Evolutionary conservation across 2,797 vertebrate species (phyloP).

Genomic region (Bradypodion pumilum): DNA sequence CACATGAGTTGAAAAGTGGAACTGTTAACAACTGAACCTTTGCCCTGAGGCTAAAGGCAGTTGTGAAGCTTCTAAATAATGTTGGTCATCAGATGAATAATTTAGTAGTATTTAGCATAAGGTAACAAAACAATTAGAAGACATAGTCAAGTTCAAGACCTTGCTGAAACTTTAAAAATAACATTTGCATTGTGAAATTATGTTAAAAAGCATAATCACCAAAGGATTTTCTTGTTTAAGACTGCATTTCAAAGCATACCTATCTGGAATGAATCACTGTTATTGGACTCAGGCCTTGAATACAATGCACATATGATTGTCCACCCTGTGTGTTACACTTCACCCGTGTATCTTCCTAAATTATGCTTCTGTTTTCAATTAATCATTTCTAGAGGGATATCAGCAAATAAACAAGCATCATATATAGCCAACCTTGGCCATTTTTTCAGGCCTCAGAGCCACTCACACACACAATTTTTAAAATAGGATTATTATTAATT

Average conservation of each 20-base stretch:
- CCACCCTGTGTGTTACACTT: not conserved
- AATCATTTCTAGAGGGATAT: too few species aligned
- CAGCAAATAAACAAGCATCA: too few species aligned
- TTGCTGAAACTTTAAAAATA: slow-evolving; percentile 6
- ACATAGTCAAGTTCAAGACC: not conserved
- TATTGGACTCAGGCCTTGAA: not conserved
- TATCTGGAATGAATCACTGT: not conserved
- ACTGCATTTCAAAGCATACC: not conserved
- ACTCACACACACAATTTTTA: too few species aligned
- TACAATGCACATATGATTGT: not conserved
- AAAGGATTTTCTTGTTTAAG: not conserved
- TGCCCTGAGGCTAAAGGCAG: not conserved
- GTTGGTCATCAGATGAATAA: slow-evolving; percentile 7
- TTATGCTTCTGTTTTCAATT: too few species aligned
- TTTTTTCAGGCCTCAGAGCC: too few species aligned
- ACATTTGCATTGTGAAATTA: not conserved
- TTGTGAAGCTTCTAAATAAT: slow-evolving; percentile 7
- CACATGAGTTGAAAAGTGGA: not conserved
- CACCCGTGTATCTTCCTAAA: too few species aligned
- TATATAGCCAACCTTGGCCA: too few species aligned
- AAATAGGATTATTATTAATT: too few species aligned
- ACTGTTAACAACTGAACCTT: slow-evolving; percentile 6
- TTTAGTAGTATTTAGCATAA: not conserved
- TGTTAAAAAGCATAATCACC: not conserved
- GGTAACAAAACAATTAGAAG: slow-evolving; percentile 11